These are phyloP conservation scores for Periophthalmus magnuspinnatus DNA, from an alignment of 2,797 vertebrate genomes.

Conservation along the genomic window DNA sequence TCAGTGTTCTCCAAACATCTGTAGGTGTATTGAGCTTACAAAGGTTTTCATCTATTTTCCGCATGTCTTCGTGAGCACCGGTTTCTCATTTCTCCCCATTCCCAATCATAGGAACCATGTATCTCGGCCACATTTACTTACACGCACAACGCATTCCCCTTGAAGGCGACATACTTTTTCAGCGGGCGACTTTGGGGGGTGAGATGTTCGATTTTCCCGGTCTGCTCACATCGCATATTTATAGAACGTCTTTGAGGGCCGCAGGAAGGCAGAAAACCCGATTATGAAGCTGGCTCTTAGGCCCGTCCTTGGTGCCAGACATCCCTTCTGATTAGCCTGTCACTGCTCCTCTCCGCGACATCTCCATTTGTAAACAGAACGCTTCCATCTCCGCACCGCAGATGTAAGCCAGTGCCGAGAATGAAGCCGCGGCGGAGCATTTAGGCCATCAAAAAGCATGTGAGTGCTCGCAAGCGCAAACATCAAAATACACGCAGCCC, in stretches of 20 bases:
- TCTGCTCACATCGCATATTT: slow-evolving; percentile 83
- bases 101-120: slow-evolving; percentile 70
- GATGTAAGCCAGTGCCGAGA: slow-evolving; percentile 36
- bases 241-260: slow-evolving; percentile 82
- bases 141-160: slow-evolving; percentile 2
- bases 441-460: slow-evolving; percentile 36
- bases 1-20: not conserved
- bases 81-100: slow-evolving; percentile 74
- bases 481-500: slow-evolving; percentile 31
- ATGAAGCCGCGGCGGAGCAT: slow-evolving; percentile 18
- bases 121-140: slow-evolving; percentile 40
- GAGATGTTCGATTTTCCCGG: slow-evolving; percentile 64
- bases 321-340: slow-evolving; percentile 85
- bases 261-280: slow-evolving; percentile 87
- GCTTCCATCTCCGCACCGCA: slow-evolving; percentile 52
- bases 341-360: slow-evolving; percentile 78
- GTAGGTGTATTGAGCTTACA: not conserved
- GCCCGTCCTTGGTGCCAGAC: slow-evolving; percentile 83
- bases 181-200: slow-evolving; percentile 71
- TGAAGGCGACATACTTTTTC: slow-evolving; percentile 58
- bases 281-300: slow-evolving; percentile 83
- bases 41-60: not conserved
- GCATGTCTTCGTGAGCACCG: slow-evolving; percentile 31
- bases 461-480: slow-evolving; percentile 27
- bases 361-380: slow-evolving; percentile 92